Evolutionary conservation across 2,113 vertebrate species (phyloP), one percentile per base, ranked within the genome.

Genomic region (Hypomesus transpacificus): DNA sequence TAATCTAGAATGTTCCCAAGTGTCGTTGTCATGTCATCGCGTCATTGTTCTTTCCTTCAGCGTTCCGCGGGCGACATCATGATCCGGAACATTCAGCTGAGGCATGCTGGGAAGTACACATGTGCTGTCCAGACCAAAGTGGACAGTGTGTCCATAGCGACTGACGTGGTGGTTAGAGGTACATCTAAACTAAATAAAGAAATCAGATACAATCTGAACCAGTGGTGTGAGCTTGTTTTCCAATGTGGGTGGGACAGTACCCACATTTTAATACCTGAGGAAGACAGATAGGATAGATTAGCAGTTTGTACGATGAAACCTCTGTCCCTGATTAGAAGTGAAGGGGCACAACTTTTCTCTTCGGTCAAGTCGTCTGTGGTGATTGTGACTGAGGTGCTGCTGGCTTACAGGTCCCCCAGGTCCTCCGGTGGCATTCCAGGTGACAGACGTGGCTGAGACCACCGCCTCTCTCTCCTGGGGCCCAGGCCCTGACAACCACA

Each of bases 51-150:
- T 24, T 20, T 26, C 13, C n/a, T 87, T 50, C 93, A 97, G 95
- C 91, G 92, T 0, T 97, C 95, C 22, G 95, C 94, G 78, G 95
- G 95, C 75, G 96, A 98, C 92, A 92, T 98, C 84, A 98, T 98
- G 96, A 97, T 98, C 87, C 94, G 96, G 61, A 98, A 97, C 91
- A 97, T 98, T 87, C 95, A 97, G 69, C 91, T 98, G 87, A 88
- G 91, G 90, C 96, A 98, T 86, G 95, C 96, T 68, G 96, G 96
- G 82, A 95, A 95, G 85, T 98, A 98, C 0, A 95, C 95, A 1
- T 98, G 96, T 89, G 93, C 93, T 63, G 94, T 96, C 73, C 94
- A 98, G 90, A 97, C 96, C 1, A 93, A 94, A 79, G 95, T 95
- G 21, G 96, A 98, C 91, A 94, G 92, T 1, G 92, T 95, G 73